Evolutionary conservation across 2,888 invertebrate species (phyloP), one percentile per base, ranked within the genome.

Genomic region (Vesta saturnalis): DNA sequence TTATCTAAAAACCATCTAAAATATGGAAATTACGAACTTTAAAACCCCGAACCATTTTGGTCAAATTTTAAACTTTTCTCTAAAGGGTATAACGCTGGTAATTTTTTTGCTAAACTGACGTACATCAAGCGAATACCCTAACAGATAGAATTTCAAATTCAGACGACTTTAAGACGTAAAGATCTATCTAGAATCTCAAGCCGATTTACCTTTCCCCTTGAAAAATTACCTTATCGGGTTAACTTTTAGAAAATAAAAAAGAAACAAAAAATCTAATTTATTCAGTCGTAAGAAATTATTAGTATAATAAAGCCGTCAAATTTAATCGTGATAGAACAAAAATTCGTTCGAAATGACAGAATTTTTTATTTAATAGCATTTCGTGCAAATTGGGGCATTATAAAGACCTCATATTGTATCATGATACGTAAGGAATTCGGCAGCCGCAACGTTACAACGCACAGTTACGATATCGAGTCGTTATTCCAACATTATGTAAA

Each of bases 321-420:
- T 49, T 52, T 35, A 18, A 69, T 69, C 69, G 64, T 57, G 69
- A 69, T 65, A 69, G 64, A 60, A 64, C 69, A 69, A 69, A 69
- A 65, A 69, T 69, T 68, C 63, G 69, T 69, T 61, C 46, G 61
- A 58, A 49, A 69, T 59, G 62, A 69, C 64, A 65, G 69, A 65
- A 62, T 66, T 69, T 69, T 69, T 66, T 69, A 66, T 66, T 62
- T 69, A 62, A 66, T 69, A 66, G 65, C 58, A 39, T 73, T 73
- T 69, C 72, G 72, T 72, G 72, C 71, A 74, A 74, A 74, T 74
- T 74, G 71, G 69, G 72, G 73, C 70, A 70, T 73, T 69, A 75
- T 75, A 75, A 72, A 75, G 74, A 73, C 74, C 72, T 75, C 75
- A 75, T 73, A 75, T 72, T 72, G 74, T 75, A 75, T 75, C 75